Evolutionary conservation across 2,888 invertebrate genomes (phyloP), one percentile per base, ranked within the genome.

Genomic region (Trachelus troglodyta): DNA sequence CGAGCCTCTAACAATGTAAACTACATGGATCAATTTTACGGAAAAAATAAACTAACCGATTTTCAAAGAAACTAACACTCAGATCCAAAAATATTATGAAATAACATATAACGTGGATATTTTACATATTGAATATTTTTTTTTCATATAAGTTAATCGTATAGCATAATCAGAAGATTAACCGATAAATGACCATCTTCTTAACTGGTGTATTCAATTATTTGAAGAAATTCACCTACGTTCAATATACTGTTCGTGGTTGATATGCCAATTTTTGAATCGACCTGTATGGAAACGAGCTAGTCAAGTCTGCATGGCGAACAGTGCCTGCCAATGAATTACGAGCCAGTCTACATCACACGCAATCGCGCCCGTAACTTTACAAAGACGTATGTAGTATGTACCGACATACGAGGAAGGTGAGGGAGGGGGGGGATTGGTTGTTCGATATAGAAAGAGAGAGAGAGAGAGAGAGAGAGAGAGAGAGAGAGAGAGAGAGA

Each of bases 301-400:
- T 56, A 56, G 56, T 56, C 56, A 23, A 56, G 56, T 15, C 56
- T 56, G 56, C 23, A 56, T 56, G 23, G 56, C 23, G 56, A 56
- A 56, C 56, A 56, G 56, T 79, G 77, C 82, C 86, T 86, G 87
- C 85, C 88, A 83, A 89, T 89, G 88, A 89, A 87, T 88, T 87
- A 87, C 85, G 87, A 86, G 84, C 84, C 82, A 81, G 81, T 82
- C 84, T 85, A 84, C 84, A 86, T 85, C 85, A 86, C 81, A 83
- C 82, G 86, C 85, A 86, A 87, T 86, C 86, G 83, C 80, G 86
- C 83, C 84, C 81, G 84, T 86, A 86, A 87, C 85, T 87, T 85
- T 85, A 84, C 83, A 86, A 88, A 86, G 86, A 85, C 85, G 84
- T 79, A 77, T 74, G 81, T 75, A 37, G 40, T n/a, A 56, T 56